Base-by-base conservation (phyloP, 2,113 vertebrate species). In the Formicarius rufipectus region DNA sequence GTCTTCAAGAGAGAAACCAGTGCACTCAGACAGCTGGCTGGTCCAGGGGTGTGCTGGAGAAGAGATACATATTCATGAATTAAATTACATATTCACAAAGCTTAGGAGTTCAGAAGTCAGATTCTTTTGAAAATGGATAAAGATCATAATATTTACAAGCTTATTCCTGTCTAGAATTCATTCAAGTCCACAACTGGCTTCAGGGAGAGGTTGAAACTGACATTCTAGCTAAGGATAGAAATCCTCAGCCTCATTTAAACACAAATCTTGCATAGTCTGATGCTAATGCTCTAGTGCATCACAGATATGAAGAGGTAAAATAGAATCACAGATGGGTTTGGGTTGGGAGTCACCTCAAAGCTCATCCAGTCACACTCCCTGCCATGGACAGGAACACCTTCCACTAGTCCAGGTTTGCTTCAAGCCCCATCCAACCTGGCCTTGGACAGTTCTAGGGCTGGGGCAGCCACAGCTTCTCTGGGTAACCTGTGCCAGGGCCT, bases 41-140 rank as follows among this genome's bases (percentile, higher is more conserved):
- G 98, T 98, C 99, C 99, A 99, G 60, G 99, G 95, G 27, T 98
- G 98, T 94, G 98, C 99, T 99, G 97, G 16, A 82, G 59, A 89
- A 67, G 66, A 90, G 82, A 94, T 9, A 82, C 5, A 17, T 3
- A 10, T 68, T 63, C 14, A 33, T 33, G 6, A 37, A 33, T 4
- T 77, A 10, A 77, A 37, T 56, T 56, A 56, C 22, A 44, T 63
- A 49, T 42, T 56, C 31, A 77, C 28, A 18, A 69, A 56, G 30
- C n/a, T 35, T 8, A 6, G 10, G 5, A 60, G n/a, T 44, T 91
- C n/a, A 35, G 28, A 22, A 44, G 60, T 72, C 20, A 55, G 13
- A 2, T 42, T 37, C 39, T 64, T 55, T 4, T 52, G 23, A 11
- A 28, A 79, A 20, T 21, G 12, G 39, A 35, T 60, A 80, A 84